Evolutionary conservation across 2,113 vertebrate genomes (phyloP).

Genomic region (Cettia cetti): DNA sequence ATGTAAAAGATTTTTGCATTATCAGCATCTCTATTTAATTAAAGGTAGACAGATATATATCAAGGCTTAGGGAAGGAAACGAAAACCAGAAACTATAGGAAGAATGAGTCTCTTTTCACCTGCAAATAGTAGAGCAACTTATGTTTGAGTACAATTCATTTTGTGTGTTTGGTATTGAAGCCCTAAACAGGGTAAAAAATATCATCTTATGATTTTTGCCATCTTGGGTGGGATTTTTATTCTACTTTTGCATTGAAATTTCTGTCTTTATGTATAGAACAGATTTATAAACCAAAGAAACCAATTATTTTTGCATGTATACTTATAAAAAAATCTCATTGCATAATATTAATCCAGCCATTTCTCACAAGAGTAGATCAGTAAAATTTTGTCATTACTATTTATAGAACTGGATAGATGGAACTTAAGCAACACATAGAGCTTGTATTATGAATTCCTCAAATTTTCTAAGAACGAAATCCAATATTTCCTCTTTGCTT

Average conservation of each 20-base stretch:
- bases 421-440: neutral
- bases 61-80: neutral
- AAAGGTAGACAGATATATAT: neutral
- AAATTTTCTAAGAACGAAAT: neutral
- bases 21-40: neutral
- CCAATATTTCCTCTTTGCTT: neutral
- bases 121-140: neutral
- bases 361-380: neutral
- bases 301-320: neutral
- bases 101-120: neutral
- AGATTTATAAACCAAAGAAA: neutral
- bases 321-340: neutral
- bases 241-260: neutral
- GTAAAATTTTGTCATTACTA: neutral
- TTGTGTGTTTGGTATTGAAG: neutral
- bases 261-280: neutral
- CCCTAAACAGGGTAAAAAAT: neutral
- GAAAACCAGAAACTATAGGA: neutral
- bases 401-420: neutral
- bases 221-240: fast-evolving
- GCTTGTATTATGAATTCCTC: neutral
- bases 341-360: neutral
- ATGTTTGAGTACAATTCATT: neutral
- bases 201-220: neutral
- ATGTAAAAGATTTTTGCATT: neutral